These are phyloP conservation scores for Diaphora mendica DNA, from an alignment of 2,888 invertebrate species.

Conservation along the genomic window DNA sequence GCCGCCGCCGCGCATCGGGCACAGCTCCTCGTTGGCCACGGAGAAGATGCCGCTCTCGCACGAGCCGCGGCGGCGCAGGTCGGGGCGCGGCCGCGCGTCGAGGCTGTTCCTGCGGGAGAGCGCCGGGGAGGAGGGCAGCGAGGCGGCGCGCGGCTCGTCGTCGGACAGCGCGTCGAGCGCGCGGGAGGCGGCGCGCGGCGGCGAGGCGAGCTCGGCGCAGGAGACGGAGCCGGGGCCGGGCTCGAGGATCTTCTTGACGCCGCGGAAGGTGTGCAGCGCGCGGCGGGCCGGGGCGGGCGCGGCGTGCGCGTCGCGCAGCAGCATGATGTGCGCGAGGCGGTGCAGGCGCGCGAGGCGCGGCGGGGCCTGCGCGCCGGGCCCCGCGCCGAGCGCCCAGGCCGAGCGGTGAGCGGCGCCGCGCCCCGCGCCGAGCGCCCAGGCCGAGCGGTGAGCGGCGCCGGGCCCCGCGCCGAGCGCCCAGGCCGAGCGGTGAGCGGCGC, in stretches of 20 bases:
- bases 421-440: conserved; percentile 54
- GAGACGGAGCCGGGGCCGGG: conserved; percentile 89
- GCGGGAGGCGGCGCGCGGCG: conserved; percentile 71
- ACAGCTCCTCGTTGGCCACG: conserved; percentile 92
- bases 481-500: conserved; percentile 59
- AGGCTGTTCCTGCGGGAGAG: conserved; percentile 62
- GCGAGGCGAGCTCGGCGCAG: conserved; percentile 92
- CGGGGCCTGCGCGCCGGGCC: conserved; percentile 69
- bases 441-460: conserved; percentile 62
- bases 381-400: conserved; percentile 59
- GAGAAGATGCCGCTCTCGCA: conserved; percentile 97
- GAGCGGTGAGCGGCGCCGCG: conserved; percentile 64
- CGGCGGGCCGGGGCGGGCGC: conserved; percentile 88
- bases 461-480: conserved; percentile 61
- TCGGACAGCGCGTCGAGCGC: conserved; percentile 49
- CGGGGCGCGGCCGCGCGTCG: conserved; percentile 57
- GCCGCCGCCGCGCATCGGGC: conserved; percentile 70
- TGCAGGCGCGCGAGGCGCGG: conserved; percentile 84
- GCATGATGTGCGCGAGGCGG: conserved; percentile 94
- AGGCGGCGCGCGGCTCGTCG: conserved; percentile 68
- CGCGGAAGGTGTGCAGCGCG: conserved; percentile 91
- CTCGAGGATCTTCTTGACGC: conserved; percentile 93
- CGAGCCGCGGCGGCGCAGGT: conserved; percentile 88
- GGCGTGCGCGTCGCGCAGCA: conserved; percentile 93
- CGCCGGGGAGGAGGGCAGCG: conserved; percentile 76